Percentiles rank a stretch among this genome's conserved stretches.
phyloP scores from a whole-genome alignment of 2,888 invertebrate species.

The Coremacera marginata region DNA sequence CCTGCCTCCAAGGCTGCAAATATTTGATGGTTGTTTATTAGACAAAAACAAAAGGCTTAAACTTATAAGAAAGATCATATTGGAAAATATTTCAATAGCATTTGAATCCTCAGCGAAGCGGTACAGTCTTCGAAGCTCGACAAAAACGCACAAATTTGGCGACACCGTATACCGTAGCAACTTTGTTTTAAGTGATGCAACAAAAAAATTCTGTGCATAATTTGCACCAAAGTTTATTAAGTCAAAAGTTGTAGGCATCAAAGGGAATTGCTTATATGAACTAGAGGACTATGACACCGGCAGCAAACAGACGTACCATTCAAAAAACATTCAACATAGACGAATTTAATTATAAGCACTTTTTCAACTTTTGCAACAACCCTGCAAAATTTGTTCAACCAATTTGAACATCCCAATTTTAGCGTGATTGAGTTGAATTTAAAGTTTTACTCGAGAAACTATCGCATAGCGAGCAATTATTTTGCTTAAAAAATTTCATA shows the following conservation, averaged over 20 bases:
- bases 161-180: background rate
- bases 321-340: no score
- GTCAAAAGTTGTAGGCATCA: background rate
- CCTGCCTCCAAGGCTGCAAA: background rate
- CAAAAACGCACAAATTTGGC: background rate
- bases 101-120: background rate
- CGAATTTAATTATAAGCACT: no score
- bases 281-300: no score
- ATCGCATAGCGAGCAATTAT: no score
- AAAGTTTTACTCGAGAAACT: no score
- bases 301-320: no score
- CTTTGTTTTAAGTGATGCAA: background rate
- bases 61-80: background rate
- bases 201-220: background rate
- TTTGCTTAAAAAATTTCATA: no score
- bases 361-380: no score
- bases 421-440: no score
- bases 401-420: no score
- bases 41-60: background rate
- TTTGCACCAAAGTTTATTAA: constrained; percentile 20
- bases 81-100: background rate
- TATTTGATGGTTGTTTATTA: background rate
- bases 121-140: background rate
- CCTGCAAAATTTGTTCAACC: no score
- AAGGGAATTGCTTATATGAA: no score